A percentile compares a stretch with the other conserved stretches of the same genome.
Conservation (phyloP, 2,797 vertebrate species). For the Sebastolobus altivelis region DNA sequence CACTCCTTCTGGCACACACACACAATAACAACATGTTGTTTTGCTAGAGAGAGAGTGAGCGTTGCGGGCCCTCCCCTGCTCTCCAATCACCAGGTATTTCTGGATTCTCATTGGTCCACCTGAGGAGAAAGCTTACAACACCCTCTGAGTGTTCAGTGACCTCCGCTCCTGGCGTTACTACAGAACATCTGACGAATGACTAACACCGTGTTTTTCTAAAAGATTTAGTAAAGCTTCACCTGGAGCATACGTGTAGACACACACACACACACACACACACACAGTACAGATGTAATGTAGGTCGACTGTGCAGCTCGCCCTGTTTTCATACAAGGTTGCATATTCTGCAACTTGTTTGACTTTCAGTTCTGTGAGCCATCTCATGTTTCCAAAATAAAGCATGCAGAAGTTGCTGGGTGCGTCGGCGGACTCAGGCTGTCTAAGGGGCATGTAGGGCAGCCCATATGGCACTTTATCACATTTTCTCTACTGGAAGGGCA, state of each 20-base stretch:
- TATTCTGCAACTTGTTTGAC: neutral
- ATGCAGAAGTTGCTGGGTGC: neutral
- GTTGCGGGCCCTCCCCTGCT: conserved; percentile 32
- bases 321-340: neutral
- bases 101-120: conserved; percentile 70
- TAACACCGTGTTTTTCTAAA: neutral
- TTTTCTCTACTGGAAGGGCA: no score
- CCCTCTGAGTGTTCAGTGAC: conserved; percentile 66
- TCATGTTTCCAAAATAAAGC: neutral
- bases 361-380: neutral
- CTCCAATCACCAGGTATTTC: conserved; percentile 61
- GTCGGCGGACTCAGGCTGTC: no score
- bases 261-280: neutral
- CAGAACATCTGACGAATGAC: conserved; percentile 21
- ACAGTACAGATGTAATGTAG: neutral
- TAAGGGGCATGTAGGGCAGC: no score
- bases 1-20: conserved; percentile 52
- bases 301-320: neutral
- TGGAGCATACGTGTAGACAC: neutral
- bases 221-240: neutral
- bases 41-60: conserved; percentile 23
- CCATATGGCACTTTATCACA: no score
- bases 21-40: conserved; percentile 48
- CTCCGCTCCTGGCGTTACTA: conserved; percentile 30
- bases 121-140: conserved; percentile 42